Evolutionary conservation across 2,888 invertebrate species (phyloP), one percentile per base, ranked within the genome.

Genomic region (Entomobrya proxima): DNA sequence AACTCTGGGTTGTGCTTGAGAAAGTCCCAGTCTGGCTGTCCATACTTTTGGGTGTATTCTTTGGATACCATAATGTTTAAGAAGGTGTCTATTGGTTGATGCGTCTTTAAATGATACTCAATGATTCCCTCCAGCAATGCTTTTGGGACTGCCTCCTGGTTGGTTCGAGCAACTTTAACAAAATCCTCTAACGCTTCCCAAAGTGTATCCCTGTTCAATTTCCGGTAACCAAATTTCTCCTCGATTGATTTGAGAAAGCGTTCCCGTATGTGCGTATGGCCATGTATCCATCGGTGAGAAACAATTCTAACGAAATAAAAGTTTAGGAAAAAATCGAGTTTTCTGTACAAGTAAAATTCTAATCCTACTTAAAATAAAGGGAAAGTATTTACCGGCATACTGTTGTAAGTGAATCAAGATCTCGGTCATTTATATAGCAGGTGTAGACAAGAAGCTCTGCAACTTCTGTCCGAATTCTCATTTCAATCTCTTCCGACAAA

Each of bases 401-500:
- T 3, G 78, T 18, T 18, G 74, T 47, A 15, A 86, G 64, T 15
- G 64, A 32, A 6, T 84, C 79, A 4, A 82, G n/a, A 44, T 86
- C 79, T 7, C 75, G 61, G 18, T 83, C 86, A 67, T 86, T 86
- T 18, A 86, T 83, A 21, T 75, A 83, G 37, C 86, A 86, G 11
- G 86, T 79, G 74, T 83, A 67, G 24, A 86, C 84, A 64, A 88
- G 58, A 2, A 86, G 72, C 21, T 77, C 76, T 2, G 86, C 80
- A n/a, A 88, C 58, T 21, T 77, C 80, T 27, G 58, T 64, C 37
- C 83, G 44, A 35, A 58, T 86, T 40, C 67, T 79, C 76, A 76
- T 82, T 30, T 86, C 83, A 40, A 83, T 74, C 27, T 83, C 79
- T 21, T 79, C 86, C 27, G 55, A 30, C 1, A 87, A 52, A 78